Percentiles rank a stretch among this genome's conserved stretches.
phyloP scores from a whole-genome alignment of 1,140 invertebrate genomes.

The Ostrea denselamellosa region DNA sequence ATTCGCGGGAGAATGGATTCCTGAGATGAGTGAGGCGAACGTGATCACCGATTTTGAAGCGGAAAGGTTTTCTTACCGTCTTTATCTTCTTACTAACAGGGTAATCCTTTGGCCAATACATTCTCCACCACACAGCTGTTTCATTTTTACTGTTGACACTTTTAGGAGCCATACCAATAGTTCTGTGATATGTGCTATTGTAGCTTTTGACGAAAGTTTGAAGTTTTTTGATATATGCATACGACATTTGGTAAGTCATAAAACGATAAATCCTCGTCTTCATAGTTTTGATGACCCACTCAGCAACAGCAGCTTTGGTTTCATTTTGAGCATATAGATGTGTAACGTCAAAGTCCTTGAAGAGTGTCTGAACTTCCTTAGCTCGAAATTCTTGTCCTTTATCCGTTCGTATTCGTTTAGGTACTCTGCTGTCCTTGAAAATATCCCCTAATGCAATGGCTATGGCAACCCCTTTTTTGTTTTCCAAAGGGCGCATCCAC shows the following conservation, averaged over 20 bases:
- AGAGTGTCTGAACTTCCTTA: background rate
- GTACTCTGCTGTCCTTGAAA: slow-evolving; percentile 5
- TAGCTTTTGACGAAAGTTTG: too few species aligned
- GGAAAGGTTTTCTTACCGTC: slow-evolving; percentile 42
- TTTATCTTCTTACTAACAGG: background rate
- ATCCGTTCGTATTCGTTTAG: slow-evolving; percentile 34
- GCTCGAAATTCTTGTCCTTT: too few species aligned
- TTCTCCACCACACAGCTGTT: too few species aligned
- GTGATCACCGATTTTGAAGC: slow-evolving; percentile 54
- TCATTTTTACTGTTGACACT: slow-evolving; percentile 14
- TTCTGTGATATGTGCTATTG: too few species aligned
- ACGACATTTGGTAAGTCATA: too few species aligned
- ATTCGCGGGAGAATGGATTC: too few species aligned
- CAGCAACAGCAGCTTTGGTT: slow-evolving; percentile 19
- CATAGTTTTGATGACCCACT: slow-evolving; percentile 38
- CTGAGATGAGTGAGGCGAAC: slow-evolving; percentile 47
- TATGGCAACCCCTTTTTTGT: too few species aligned
- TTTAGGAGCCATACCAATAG: too few species aligned
- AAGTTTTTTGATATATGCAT: too few species aligned
- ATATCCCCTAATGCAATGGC: slow-evolving; percentile 24
- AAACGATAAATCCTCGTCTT: too few species aligned
- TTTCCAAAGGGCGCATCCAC: too few species aligned
- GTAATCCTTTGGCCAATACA: too few species aligned
- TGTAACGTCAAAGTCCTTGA: background rate
- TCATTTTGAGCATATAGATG: slow-evolving; percentile 49